Evolutionary conservation across 2,113 vertebrate genomes (phyloP), one percentile per base, ranked within the genome.

Genomic region (Salvelinus namaycush): DNA sequence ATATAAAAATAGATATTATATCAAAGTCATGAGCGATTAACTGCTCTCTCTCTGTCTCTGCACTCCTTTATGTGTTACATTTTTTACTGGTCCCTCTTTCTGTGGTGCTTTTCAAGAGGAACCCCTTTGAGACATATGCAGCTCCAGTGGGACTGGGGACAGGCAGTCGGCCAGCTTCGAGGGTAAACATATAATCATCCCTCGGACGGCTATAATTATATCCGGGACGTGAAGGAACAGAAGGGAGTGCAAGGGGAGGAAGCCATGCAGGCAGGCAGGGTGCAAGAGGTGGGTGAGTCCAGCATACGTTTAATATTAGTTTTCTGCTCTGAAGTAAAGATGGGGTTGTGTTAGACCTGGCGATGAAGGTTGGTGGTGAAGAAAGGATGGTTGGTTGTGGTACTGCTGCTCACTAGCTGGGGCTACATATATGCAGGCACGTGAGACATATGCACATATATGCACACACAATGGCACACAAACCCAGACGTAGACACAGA

Each of bases 181-280:
- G 90, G 92, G 93, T 93, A 95, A 95, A 95, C 94, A 92, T 94
- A 93, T 94, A 95, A 96, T 96, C 94, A 96, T 93, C 91, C 91
- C 87, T 92, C 54, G 94, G 89, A 95, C 95, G 92, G 90, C 93
- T 93, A 93, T 94, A 95, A 96, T 92, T 93, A 94, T 88, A 93
- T 89, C 74, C 87, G 86, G 90, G 92, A 93, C 88, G 88, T 94
- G 94, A 95, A 93, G 93, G 95, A 92, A 91, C 90, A 93, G 90
- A 90, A 88, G 88, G 79, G 20, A 91, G 86, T 57, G 51, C 89
- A 87, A 49, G 78, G 74, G 73, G 60, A 78, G 77, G 51, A 57
- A 81, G n/a, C 20, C 20, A 62, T n/a, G 76, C 39, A 27, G 31
- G 39, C 39, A 44, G 39, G 39, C 39, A 44, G 39, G 11, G 39